A percentile compares a stretch with the other conserved stretches of the same genome.
These are phyloP conservation scores for Echinops telfairi DNA, from an alignment of 2,113 vertebrate genomes.

Conservation along the genomic window DNA sequence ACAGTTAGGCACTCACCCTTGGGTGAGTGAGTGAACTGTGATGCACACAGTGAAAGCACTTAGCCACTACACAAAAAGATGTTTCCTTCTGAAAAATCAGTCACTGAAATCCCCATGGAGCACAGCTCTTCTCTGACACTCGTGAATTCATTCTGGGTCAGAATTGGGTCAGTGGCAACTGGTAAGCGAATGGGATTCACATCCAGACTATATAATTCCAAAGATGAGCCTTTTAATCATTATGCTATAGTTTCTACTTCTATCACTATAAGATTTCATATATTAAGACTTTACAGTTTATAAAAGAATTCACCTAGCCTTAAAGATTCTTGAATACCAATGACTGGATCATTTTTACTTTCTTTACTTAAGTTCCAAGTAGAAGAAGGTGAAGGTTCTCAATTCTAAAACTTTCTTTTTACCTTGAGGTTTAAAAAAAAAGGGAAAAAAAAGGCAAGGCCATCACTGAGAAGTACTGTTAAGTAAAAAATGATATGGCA, in stretches of 20 bases:
- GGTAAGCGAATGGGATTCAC: neutral
- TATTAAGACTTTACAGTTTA: conserved; percentile 44
- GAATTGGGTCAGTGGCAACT: neutral
- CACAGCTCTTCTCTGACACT: neutral
- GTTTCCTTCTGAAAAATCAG: neutral
- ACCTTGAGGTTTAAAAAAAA: conserved; percentile 15
- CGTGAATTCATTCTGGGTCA: neutral
- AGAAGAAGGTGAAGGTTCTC: conserved; percentile 8
- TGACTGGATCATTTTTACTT: conserved; percentile 41
- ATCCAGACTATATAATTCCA: conserved; percentile 8
- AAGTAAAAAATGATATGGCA: neutral
- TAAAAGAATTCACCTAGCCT: conserved; percentile 23
- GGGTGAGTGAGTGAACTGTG: no score
- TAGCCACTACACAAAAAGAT: neutral
- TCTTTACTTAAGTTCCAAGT: neutral
- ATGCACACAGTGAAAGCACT: neutral
- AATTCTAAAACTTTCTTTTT: conserved; percentile 39
- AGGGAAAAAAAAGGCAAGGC: neutral
- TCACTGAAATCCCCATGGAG: neutral
- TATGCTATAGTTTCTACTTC: conserved; percentile 1
- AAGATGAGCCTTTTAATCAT: conserved; percentile 2
- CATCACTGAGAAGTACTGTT: neutral
- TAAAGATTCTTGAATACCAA: conserved; percentile 21
- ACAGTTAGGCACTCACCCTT: neutral
- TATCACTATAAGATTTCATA: conserved; percentile 21